A percentile compares a stretch with the other conserved stretches of the same genome.
phyloP scores from a whole-genome alignment of 2,888 invertebrate species.

The Nymphalis c-album region DNA sequence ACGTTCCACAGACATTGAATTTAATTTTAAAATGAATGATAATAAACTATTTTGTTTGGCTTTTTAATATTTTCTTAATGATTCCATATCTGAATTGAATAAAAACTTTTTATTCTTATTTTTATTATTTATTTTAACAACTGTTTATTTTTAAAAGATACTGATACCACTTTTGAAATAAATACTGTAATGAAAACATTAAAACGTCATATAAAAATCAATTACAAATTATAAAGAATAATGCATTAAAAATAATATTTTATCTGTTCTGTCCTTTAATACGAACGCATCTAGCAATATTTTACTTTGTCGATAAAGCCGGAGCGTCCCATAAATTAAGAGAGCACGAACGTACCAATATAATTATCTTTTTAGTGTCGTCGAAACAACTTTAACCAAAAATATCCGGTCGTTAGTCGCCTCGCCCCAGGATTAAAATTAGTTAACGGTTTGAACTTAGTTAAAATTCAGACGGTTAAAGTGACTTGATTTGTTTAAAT shows the following conservation, averaged over 20 bases:
- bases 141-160: too few species aligned
- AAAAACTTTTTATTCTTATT: too few species aligned
- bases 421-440: slow-evolving; percentile 66
- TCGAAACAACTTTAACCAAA: slow-evolving; percentile 66
- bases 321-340: slow-evolving; percentile 63
- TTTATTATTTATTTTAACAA: too few species aligned
- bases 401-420: slow-evolving; percentile 68
- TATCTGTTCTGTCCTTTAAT: background rate
- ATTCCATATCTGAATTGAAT: too few species aligned
- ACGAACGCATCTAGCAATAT: slow-evolving; percentile 20
- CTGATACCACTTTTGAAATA: too few species aligned
- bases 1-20: slow-evolving; percentile 4
- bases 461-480: slow-evolving; percentile 43
- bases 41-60: background rate
- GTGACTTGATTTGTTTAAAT: slow-evolving; percentile 1
- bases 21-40: background rate
- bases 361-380: slow-evolving; percentile 63
- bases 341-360: slow-evolving; percentile 56
- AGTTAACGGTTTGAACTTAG: slow-evolving; percentile 56
- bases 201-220: too few species aligned
- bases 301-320: slow-evolving; percentile 38
- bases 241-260: background rate
- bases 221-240: background rate
- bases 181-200: too few species aligned
- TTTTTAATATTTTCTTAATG: too few species aligned